Percentiles rank a stretch among this genome's conserved stretches.
phyloP scores from a whole-genome alignment of 2,888 invertebrate genomes.

The Agrilus cyanescens region DNA sequence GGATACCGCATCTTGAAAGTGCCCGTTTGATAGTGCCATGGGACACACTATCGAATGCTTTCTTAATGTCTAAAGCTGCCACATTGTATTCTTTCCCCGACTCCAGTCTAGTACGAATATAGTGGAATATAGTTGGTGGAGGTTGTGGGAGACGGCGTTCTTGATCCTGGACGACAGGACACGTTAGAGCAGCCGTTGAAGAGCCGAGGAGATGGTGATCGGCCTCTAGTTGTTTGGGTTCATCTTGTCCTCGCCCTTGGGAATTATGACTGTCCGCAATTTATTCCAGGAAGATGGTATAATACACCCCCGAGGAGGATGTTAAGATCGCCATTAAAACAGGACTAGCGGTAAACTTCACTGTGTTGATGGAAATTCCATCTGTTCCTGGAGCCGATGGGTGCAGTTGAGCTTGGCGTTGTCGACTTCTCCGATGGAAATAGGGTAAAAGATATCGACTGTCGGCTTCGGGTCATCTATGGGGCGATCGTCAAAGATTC shows the following conservation, averaged over 20 bases:
- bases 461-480: too few relatives aligned
- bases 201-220: constrained; percentile 10
- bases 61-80: constrained; percentile 9
- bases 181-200: constrained; percentile 6
- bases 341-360: not conserved
- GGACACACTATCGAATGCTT: constrained; percentile 16
- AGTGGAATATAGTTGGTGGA: constrained; percentile 3
- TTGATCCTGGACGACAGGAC: constrained; percentile 6
- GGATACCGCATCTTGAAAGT: constrained; percentile 6
- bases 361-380: constrained; percentile 5
- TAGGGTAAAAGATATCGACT: too few relatives aligned
- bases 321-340: constrained; percentile 7
- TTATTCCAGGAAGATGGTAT: constrained; percentile 4
- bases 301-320: not conserved
- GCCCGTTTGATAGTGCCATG: constrained; percentile 12
- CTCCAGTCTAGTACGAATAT: constrained; percentile 4
- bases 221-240: constrained; percentile 9
- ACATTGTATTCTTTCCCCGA: constrained; percentile 7
- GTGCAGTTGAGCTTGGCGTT: not conserved
- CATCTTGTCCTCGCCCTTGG: constrained; percentile 7
- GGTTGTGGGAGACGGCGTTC: not conserved
- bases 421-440: constrained; percentile 1
- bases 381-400: constrained; percentile 9
- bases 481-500: too few relatives aligned
- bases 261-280: constrained; percentile 10